Conservation (phyloP, 2,113 vertebrate genomes). For the Cairina moschata region DNA sequence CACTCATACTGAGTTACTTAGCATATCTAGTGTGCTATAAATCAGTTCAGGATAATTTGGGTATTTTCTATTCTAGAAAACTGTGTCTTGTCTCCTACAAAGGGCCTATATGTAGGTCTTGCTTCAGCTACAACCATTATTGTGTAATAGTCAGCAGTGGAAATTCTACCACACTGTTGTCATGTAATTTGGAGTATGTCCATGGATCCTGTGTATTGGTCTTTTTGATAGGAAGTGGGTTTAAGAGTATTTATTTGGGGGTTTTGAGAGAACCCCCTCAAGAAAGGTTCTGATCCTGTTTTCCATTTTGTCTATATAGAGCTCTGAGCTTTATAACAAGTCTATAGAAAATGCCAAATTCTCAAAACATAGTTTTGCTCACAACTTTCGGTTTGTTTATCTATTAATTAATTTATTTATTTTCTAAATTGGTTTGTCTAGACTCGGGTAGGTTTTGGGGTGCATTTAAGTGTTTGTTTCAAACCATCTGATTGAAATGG, state of each 20-base stretch:
- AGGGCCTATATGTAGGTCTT: not conserved
- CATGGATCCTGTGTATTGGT: not conserved
- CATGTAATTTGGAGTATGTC: not conserved
- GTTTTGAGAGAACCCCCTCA: not conserved
- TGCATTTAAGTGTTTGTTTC: not conserved
- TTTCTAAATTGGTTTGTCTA: not conserved
- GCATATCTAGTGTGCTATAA: not conserved
- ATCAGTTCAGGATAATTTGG: not conserved
- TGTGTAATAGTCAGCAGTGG: not conserved
- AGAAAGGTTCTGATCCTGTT: not conserved
- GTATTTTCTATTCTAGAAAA: not conserved
- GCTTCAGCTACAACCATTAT: not conserved
- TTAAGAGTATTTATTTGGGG: not conserved
- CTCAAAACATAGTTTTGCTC: not conserved
- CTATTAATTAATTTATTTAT: no score
- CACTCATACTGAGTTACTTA: not conserved
- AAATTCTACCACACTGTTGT: not conserved
- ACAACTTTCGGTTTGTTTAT: not conserved
- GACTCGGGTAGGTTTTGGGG: not conserved
- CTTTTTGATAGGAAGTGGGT: not conserved
- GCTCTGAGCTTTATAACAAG: not conserved
- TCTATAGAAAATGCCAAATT: not conserved
- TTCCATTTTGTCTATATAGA: not conserved
- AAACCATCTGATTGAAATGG: not conserved
- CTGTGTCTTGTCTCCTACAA: not conserved